Percentiles rank a stretch among this genome's conserved stretches.
Conservation (phyloP, 2,888 invertebrate genomes). For the Hymenopus coronatus region DNA sequence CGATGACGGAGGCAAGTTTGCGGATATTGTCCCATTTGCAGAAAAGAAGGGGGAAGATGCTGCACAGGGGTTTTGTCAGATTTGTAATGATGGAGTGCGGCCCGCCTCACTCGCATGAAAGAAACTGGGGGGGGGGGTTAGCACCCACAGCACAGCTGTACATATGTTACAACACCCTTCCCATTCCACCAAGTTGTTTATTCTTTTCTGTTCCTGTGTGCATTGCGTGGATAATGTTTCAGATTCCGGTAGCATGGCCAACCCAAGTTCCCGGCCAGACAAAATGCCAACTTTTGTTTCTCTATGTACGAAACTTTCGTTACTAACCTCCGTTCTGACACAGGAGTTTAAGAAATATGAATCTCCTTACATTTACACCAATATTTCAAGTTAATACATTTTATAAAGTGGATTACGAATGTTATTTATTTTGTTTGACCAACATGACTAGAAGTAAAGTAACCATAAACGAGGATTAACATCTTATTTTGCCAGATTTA, state of each 20-base stretch:
- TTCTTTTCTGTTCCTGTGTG: not conserved
- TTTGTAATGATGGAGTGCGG: not conserved
- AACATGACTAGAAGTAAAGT: too few species aligned
- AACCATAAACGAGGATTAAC: too few species aligned
- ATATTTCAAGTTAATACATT: too few species aligned
- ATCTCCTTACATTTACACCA: too few species aligned
- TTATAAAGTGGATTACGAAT: too few species aligned
- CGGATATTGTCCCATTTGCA: not conserved
- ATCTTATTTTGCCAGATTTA: too few species aligned
- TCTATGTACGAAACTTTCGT: not conserved
- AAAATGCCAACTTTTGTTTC: not conserved
- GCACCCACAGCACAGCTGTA: not conserved
- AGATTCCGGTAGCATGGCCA: not conserved
- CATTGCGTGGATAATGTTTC: not conserved
- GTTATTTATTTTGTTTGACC: too few species aligned
- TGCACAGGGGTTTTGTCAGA: not conserved
- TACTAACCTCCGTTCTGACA: too few species aligned
- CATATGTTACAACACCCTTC: not conserved
- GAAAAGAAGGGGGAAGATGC: not conserved
- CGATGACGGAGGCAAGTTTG: not conserved
- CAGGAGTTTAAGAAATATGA: too few species aligned
- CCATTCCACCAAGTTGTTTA: not conserved
- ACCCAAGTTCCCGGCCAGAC: not conserved
- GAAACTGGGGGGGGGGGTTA: not conserved
- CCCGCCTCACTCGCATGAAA: not conserved